These are phyloP conservation scores for Typhlichthys eigenmanni DNA, from an alignment of 2,797 vertebrate genomes.

Conservation along the genomic window DNA sequence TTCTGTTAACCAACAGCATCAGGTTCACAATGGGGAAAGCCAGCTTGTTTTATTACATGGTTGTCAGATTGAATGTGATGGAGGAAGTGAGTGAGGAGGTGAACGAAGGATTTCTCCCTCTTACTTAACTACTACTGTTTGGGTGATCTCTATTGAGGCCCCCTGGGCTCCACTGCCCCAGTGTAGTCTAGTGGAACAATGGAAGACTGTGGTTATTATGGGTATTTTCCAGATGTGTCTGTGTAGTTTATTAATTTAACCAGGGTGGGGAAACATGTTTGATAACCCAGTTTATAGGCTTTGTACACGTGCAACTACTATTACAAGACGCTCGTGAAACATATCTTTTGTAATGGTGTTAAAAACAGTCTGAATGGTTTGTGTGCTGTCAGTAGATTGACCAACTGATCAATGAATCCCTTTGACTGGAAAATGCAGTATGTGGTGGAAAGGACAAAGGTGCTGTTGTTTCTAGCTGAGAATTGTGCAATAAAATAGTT, in stretches of 20 bases:
- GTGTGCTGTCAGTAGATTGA: neutral
- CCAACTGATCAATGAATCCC: no score
- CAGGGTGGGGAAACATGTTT: slow-evolving; percentile 8
- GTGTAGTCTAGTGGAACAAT: slow-evolving; percentile 17
- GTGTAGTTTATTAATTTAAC: slow-evolving; percentile 9
- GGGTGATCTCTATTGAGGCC: slow-evolving; percentile 3
- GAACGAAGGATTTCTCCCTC: neutral
- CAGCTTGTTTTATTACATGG: neutral
- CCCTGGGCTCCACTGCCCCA: neutral
- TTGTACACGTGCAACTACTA: neutral
- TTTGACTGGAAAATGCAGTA: no score
- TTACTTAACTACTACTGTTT: neutral
- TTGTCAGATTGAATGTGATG: neutral
- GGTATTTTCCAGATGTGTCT: slow-evolving; percentile 17
- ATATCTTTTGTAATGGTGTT: neutral
- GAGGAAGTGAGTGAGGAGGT: slow-evolving; percentile 5
- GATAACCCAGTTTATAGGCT: slow-evolving; percentile 1
- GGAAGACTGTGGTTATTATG: slow-evolving; percentile 22
- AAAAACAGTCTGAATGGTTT: neutral
- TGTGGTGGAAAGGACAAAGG: no score
- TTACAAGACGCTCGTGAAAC: slow-evolving; percentile 4
- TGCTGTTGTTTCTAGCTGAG: neutral
- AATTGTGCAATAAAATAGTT: neutral
- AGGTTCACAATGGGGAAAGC: neutral
- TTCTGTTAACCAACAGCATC: neutral